Evolutionary conservation across 2,113 vertebrate species (phyloP).

Genomic region (Ardeotis arabs): DNA sequence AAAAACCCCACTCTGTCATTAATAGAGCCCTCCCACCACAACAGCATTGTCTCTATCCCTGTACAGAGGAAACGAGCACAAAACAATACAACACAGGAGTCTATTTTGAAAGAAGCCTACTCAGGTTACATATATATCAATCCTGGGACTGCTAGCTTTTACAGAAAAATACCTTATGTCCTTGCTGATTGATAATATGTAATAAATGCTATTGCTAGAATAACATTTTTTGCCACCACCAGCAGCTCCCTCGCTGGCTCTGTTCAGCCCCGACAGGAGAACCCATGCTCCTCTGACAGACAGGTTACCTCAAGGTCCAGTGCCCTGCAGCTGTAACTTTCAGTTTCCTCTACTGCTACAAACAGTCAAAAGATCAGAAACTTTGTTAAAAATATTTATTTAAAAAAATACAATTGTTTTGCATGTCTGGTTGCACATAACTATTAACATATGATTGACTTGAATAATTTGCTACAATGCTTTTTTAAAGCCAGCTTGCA

Average conservation of each 20-base stretch:
- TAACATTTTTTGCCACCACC: too few relatives aligned
- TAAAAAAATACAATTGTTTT: constrained; percentile 84
- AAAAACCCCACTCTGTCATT: not conserved
- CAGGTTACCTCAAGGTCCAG: not conserved
- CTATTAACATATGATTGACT: constrained; percentile 76
- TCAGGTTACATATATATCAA: rapidly evolving
- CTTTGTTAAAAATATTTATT: constrained; percentile 83
- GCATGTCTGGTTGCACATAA: constrained; percentile 76
- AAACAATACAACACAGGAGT: not conserved
- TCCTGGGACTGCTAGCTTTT: not conserved
- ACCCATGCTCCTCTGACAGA: not conserved
- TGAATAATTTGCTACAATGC: constrained; percentile 74
- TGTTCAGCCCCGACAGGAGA: rapidly evolving
- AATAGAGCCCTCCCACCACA: not conserved
- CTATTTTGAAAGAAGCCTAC: not conserved
- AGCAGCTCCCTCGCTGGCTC: not conserved
- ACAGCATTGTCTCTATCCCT: not conserved
- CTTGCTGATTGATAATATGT: rapidly evolving
- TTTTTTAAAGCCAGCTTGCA: constrained; percentile 74
- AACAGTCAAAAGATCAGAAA: not conserved
- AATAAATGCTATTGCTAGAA: not conserved
- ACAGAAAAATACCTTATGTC: rapidly evolving
- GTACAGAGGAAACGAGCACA: not conserved
- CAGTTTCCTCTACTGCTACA: not conserved
- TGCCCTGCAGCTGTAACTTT: not conserved